Base-by-base conservation (phyloP, 2,888 invertebrate genomes). In the Yponomeuta cagnagella region DNA sequence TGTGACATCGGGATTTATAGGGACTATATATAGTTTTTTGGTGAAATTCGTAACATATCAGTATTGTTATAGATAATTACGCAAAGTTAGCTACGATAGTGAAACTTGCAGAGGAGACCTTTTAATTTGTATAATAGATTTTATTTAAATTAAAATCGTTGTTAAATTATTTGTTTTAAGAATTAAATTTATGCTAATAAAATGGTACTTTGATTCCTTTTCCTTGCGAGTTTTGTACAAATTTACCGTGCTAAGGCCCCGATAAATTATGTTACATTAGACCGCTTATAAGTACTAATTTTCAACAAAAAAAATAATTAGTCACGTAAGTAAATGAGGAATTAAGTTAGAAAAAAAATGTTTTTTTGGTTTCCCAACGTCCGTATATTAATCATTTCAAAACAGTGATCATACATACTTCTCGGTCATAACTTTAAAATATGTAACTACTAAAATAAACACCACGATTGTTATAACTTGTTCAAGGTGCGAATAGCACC, bases 1-100 rank as follows among this genome's bases (percentile, higher is more conserved):
- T 43, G 43, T 8, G 9, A 43, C 43, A 8, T 43, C 43, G 43
- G 43, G 43, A 43, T 43, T 43, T 43, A 33, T 8, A 43, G 9
- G 1, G 52, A 58, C 52, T 9, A 58, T 58, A 58, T 9, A 58
- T 58, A 58, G 15, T 58, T 15, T 58, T 15, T 58, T 3, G 3
- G 52, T 58, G 52, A 58, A 58, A 58, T 58, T 15, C 15, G 65
- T 72, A 72, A 76, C 79, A 78, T 79, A 77, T 78, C 78, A 77
- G 76, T 77, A 76, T 75, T 68, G 23, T 70, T 23, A 70, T 37
- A 10, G 48, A 23, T 12, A 33, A 58, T 68, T 48, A 68, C n/a
- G 5, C 15, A 4, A 58, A 58, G 15, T 15, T 33, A 69, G 69
- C 33, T 69, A 8, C 43, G 8, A 43, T 8, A 1, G 1, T 43